Conservation (phyloP, 2,888 invertebrate species). For the Shargacucullia verbasci region DNA sequence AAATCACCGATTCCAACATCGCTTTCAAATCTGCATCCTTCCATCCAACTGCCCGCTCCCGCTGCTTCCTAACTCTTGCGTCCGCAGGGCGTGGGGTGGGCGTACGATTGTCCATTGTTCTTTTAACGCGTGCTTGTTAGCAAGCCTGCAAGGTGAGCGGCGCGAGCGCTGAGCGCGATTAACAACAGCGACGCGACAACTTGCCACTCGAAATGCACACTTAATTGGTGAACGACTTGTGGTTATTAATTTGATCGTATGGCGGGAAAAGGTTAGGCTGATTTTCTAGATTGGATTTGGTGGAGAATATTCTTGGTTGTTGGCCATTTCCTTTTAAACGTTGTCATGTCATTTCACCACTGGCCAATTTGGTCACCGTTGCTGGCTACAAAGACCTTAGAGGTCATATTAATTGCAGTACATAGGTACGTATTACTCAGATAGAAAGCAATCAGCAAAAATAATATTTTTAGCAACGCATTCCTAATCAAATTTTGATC, state of each 20-base stretch:
- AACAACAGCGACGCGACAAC: conserved; percentile 58
- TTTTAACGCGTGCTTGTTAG: conserved; percentile 88
- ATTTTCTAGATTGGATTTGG: background rate
- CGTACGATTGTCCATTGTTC: conserved; percentile 85
- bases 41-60: conserved; percentile 11
- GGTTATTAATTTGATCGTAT: conserved; percentile 45
- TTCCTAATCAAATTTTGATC: background rate
- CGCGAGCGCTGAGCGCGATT: conserved; percentile 66
- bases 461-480: background rate
- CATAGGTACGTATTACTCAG: too few relatives aligned
- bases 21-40: background rate
- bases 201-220: conserved; percentile 52
- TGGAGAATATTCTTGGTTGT: background rate
- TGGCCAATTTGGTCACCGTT: too few relatives aligned
- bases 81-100: conserved; percentile 57
- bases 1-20: too few relatives aligned
- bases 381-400: too few relatives aligned
- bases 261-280: too few relatives aligned
- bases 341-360: too few relatives aligned
- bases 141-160: conserved; percentile 74
- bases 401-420: too few relatives aligned
- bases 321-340: too few relatives aligned
- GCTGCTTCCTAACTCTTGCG: conserved; percentile 19
- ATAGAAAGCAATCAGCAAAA: too few relatives aligned
- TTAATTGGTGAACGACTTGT: conserved; percentile 56